Evolutionary conservation across 2,888 invertebrate genomes (phyloP), one percentile per base, ranked within the genome.

Genomic region (Sicus ferrugineus): DNA sequence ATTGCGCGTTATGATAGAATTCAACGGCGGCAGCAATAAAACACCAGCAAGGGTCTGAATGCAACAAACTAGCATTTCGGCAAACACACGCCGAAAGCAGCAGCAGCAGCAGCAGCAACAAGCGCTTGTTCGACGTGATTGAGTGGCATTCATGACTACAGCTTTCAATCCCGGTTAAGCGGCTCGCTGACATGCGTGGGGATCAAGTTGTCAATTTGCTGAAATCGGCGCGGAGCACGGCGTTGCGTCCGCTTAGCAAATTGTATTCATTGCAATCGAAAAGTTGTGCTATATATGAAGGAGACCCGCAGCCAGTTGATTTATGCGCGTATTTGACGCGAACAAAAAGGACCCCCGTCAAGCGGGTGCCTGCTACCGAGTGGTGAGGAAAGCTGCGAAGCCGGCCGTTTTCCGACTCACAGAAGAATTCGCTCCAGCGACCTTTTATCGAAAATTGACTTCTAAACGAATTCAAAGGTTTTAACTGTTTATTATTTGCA

Each of bases 1-100:
- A 79, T 79, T 69, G 69, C 34, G 42, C 48, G 50, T 78, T 78
- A 77, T 77, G 78, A 80, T 80, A 78, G 80, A 52, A 65, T 26
- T 31, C 54, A 54, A 46, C 46, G 30, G 16, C 46, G n/a, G 46
- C 46, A 56, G 16, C 56, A 6, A 38, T 31, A 38, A 34, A 62
- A 34, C 65, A 52, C 30, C 50, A 14, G 26, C 42, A 42, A 19
- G 31, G 21, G 50, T 52, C 16, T 52, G 46, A 66, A 42, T 28
- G 46, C 56, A 21, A 9, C 19, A 30, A 63, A 63, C 48, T 42
- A 63, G 30, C 30, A 64, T 50, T 31, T 64, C 28, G 31, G n/a
- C 50, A 19, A n/a, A 19, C 30, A 38, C 38, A 26, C 16, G 19
- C 1, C 31, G 30, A 52, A 5, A 38, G 16, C 54, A 52, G 54